A percentile compares a stretch with the other conserved stretches of the same genome.
These are phyloP conservation scores for Eupithecia exiguata DNA, from an alignment of 2,888 invertebrate genomes.

Conservation along the genomic window DNA sequence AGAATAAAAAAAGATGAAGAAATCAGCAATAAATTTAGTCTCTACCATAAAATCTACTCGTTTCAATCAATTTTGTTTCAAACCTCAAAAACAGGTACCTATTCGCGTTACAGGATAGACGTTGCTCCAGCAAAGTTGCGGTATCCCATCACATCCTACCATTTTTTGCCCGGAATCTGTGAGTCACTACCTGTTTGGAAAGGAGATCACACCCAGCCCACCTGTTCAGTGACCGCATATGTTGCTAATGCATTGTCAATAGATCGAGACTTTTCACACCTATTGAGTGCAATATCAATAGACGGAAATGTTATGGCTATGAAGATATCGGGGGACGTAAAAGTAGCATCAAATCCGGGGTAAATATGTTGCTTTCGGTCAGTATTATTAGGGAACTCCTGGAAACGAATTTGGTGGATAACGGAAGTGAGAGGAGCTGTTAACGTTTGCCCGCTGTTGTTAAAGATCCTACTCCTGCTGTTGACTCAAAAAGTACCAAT, in stretches of 20 bases:
- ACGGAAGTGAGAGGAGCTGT: background rate
- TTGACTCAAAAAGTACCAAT: background rate
- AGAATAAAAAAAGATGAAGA: background rate
- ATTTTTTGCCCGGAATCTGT: conserved; percentile 17
- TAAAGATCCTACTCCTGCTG: background rate
- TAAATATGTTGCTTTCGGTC: background rate
- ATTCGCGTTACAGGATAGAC: background rate
- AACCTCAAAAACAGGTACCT: conserved; percentile 4
- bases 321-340: background rate
- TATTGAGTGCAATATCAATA: conserved; percentile 22
- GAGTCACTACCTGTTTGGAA: conserved; percentile 22
- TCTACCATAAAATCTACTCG: background rate
- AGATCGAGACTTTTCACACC: conserved; percentile 30
- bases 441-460: background rate
- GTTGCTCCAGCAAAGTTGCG: conserved; percentile 8
- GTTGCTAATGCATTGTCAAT: conserved; percentile 31
- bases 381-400: background rate
- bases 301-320: background rate
- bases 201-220: conserved; percentile 24
- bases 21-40: background rate
- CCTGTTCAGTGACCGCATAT: conserved; percentile 18
- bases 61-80: background rate
- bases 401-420: background rate
- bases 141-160: conserved; percentile 19
- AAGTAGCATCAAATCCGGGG: background rate